Evolutionary conservation across 1,140 invertebrate genomes (phyloP).

Genomic region (Agrilus planipennis): DNA sequence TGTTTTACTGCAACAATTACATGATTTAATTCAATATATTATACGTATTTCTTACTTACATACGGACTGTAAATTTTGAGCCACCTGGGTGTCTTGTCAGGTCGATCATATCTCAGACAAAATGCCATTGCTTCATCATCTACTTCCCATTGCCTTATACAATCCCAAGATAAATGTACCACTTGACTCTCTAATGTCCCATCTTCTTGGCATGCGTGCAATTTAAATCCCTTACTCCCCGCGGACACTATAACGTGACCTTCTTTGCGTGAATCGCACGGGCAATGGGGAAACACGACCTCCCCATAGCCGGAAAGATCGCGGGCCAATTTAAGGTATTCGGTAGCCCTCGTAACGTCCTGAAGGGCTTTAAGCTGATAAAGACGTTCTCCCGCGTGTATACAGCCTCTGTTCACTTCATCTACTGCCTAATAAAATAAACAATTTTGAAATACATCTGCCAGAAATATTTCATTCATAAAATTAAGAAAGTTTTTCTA

Average conservation of each 20-base stretch:
- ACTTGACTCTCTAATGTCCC: constrained; percentile 70
- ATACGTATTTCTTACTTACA: constrained; percentile 61
- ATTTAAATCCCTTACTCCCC: constrained; percentile 57
- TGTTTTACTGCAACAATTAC: background rate
- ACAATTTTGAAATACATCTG: too few relatives aligned
- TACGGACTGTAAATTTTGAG: constrained; percentile 86
- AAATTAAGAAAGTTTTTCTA: too few relatives aligned
- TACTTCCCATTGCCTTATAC: constrained; percentile 70
- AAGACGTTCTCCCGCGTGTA: constrained; percentile 75
- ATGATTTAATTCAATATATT: background rate
- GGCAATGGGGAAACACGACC: constrained; percentile 87
- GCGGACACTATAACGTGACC: constrained; percentile 79
- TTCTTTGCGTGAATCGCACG: constrained; percentile 86
- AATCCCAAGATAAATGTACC: constrained; percentile 74
- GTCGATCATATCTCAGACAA: constrained; percentile 73
- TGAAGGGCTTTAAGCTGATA: constrained; percentile 93
- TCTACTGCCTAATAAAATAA: constrained; percentile 83
- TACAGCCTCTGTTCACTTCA: constrained; percentile 87
- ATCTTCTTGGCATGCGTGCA: constrained; percentile 81
- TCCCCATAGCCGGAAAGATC: constrained; percentile 84
- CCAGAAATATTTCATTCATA: too few relatives aligned
- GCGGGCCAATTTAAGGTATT: constrained; percentile 79
- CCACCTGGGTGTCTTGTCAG: constrained; percentile 70
- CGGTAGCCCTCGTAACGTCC: constrained; percentile 72
- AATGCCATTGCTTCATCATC: constrained; percentile 87